These are phyloP conservation scores for Atherinomorus stipes DNA, from an alignment of 2,113 vertebrate genomes.

Conservation along the genomic window DNA sequence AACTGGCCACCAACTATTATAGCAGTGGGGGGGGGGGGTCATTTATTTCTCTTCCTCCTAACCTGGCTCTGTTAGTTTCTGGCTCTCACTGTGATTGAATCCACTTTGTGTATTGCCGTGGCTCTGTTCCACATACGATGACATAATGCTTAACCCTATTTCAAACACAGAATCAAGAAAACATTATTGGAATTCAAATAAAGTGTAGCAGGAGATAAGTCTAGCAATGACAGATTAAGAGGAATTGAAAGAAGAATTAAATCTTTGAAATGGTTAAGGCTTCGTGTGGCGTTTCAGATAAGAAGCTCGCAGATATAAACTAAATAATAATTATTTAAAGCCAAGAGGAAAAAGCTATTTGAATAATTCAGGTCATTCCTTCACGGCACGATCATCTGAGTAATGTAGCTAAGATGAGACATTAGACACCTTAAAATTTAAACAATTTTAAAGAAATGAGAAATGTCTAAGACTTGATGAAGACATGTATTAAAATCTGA, in stretches of 20 bases:
- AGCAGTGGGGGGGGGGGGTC: conserved; percentile 23
- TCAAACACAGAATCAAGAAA: conserved; percentile 31
- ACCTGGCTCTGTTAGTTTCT: conserved; percentile 16
- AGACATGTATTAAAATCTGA: conserved; percentile 1
- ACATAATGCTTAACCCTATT: conserved; percentile 59
- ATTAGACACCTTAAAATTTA: not conserved
- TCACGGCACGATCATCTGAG: not conserved
- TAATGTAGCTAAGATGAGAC: not conserved
- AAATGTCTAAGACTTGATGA: conserved; percentile 20
- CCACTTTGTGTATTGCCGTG: conserved; percentile 58
- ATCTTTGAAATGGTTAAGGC: conserved; percentile 3
- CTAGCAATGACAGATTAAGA: conserved; percentile 25
- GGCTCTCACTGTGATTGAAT: conserved; percentile 55
- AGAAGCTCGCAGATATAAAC: not conserved
- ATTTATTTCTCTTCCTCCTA: conserved; percentile 35
- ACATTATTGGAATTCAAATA: conserved; percentile 14
- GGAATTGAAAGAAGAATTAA: conserved; percentile 11
- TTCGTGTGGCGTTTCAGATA: not conserved
- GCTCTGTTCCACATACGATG: conserved; percentile 46
- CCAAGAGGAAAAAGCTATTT: not conserved
- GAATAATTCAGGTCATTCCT: not conserved
- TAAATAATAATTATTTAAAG: conserved; percentile 6
- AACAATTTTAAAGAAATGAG: conserved; percentile 1
- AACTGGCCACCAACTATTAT: conserved; percentile 54
- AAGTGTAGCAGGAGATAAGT: conserved; percentile 5